Conservation (phyloP, 2,888 invertebrate species). For the Cenopis cana region DNA sequence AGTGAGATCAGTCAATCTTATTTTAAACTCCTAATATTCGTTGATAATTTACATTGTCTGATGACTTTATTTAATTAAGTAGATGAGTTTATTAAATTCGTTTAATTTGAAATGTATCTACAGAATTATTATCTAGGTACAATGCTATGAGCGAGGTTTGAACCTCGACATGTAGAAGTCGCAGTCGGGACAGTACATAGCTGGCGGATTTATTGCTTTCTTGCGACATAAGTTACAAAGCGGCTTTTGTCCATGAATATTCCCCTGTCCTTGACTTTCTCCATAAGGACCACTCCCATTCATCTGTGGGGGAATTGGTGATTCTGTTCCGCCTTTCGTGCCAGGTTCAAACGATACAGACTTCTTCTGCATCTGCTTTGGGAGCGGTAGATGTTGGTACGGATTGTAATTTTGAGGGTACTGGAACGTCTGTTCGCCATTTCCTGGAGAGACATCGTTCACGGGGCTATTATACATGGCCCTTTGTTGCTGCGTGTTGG, state of each 20-base stretch:
- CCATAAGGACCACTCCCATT: constrained; percentile 63
- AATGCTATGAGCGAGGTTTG: constrained; percentile 86
- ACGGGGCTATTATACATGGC: constrained; percentile 74
- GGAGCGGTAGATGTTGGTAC: constrained; percentile 87
- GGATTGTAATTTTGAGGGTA: constrained; percentile 78
- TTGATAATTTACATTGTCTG: constrained; percentile 41
- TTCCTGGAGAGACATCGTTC: constrained; percentile 58
- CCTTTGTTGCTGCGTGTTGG: constrained; percentile 70
- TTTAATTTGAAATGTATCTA: constrained; percentile 41
- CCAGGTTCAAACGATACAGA: constrained; percentile 90
- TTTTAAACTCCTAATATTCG: constrained; percentile 36
- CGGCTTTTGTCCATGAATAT: constrained; percentile 80
- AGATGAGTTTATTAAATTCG: constrained; percentile 32
- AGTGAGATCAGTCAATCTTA: constrained; percentile 71
- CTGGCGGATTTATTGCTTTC: constrained; percentile 90
- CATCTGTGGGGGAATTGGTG: constrained; percentile 75
- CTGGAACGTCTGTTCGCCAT: constrained; percentile 66
- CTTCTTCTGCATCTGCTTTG: constrained; percentile 88
- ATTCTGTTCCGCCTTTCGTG: constrained; percentile 87
- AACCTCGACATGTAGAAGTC: constrained; percentile 96
- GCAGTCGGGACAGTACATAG: constrained; percentile 95
- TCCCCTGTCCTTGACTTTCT: constrained; percentile 58
- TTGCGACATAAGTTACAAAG: constrained; percentile 95
- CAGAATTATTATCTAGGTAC: constrained; percentile 21
- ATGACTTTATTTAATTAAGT: constrained; percentile 34